phyloP scores from a whole-genome alignment of 2,888 invertebrate genomes.

The Drosophila niveifrons region DNA sequence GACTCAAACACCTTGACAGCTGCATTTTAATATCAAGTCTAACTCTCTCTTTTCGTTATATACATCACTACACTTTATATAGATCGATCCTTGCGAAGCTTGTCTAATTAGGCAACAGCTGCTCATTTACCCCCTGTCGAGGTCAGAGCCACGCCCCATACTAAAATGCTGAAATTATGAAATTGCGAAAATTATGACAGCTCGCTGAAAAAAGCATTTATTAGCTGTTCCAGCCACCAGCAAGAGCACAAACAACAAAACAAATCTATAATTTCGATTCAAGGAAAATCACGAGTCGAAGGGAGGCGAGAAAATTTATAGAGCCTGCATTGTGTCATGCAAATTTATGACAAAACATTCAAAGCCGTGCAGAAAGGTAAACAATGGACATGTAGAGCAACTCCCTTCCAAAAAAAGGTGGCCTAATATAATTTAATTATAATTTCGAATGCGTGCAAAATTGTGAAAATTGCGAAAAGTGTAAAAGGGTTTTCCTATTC shows the following conservation, averaged over 20 bases:
- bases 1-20: neutral
- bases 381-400: constrained; percentile 47
- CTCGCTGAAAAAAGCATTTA: constrained; percentile 54
- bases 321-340: constrained; percentile 68
- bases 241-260: constrained; percentile 50
- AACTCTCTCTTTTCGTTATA: neutral
- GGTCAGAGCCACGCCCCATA: constrained; percentile 61
- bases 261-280: constrained; percentile 63
- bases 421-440: constrained; percentile 78
- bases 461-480: constrained; percentile 54
- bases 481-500: constrained; percentile 54
- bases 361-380: constrained; percentile 66
- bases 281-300: constrained; percentile 36
- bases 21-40: neutral
- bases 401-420: constrained; percentile 11
- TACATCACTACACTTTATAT: too few species aligned
- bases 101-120: constrained; percentile 68
- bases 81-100: neutral
- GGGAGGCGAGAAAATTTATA: constrained; percentile 40
- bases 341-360: constrained; percentile 81
- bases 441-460: constrained; percentile 73
- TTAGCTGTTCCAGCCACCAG: constrained; percentile 37
- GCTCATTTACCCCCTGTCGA: constrained; percentile 70
- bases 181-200: constrained; percentile 74
- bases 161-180: constrained; percentile 71